Conservation (phyloP, 2,888 invertebrate species). For the Patella caerulea region DNA sequence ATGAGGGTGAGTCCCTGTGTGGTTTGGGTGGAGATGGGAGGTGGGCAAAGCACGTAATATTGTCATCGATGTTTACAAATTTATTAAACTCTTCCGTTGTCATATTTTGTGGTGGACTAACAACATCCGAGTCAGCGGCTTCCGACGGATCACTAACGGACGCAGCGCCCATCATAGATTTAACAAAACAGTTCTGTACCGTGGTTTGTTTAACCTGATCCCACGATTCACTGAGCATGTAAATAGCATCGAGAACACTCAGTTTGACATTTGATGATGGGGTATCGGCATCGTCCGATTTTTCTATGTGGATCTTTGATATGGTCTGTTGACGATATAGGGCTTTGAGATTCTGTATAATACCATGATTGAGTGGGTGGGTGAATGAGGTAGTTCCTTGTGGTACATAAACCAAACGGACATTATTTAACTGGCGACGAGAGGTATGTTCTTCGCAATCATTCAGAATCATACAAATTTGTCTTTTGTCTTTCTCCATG, state of each 20-base stretch:
- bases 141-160: not conserved
- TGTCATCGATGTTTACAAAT: slow-evolving; percentile 8
- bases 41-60: not conserved
- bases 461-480: slow-evolving; percentile 9
- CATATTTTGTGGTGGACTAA: not conserved
- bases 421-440: not conserved
- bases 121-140: not conserved
- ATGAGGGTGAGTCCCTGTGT: not conserved
- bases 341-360: slow-evolving; percentile 3
- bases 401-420: slow-evolving; percentile 8
- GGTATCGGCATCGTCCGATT: not conserved
- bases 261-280: not conserved
- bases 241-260: not conserved
- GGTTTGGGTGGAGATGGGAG: not conserved
- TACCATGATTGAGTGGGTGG: slow-evolving; percentile 8
- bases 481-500: slow-evolving; percentile 11
- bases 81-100: not conserved
- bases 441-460: slow-evolving; percentile 5
- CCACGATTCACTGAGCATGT: slow-evolving; percentile 9
- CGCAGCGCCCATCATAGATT: slow-evolving; percentile 1
- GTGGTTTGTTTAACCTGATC: slow-evolving; percentile 6
- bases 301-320: not conserved
- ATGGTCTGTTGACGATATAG: slow-evolving; percentile 7
- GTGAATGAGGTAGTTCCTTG: slow-evolving; percentile 9
- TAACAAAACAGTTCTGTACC: not conserved